These are phyloP conservation scores for Anisognathus igniventris DNA, from an alignment of 2,797 vertebrate genomes.

Conservation along the genomic window DNA sequence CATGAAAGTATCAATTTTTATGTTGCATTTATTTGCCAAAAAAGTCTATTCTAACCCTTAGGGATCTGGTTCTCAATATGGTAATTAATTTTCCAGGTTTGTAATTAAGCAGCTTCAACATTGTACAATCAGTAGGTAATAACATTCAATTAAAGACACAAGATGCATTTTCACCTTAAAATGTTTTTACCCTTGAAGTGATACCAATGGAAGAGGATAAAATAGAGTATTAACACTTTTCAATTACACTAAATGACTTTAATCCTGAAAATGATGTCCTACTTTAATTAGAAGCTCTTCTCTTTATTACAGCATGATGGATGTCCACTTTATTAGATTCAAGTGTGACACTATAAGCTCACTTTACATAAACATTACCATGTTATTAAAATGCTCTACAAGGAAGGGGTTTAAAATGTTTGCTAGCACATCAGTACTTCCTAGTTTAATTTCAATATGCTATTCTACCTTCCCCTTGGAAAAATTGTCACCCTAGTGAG, in stretches of 20 bases:
- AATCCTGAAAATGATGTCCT: constrained; percentile 86
- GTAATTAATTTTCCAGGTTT: constrained; percentile 77
- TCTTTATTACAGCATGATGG: constrained; percentile 81
- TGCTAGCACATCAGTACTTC: constrained; percentile 52
- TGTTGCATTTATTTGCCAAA: constrained; percentile 75
- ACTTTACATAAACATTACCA: constrained; percentile 83
- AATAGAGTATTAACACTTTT: constrained; percentile 86
- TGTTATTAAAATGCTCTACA: constrained; percentile 73
- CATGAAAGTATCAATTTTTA: constrained; percentile 71
- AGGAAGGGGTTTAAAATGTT: constrained; percentile 58
- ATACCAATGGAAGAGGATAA: constrained; percentile 82
- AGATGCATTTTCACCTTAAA: constrained; percentile 81
- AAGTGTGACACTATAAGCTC: constrained; percentile 81
- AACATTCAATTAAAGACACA: constrained; percentile 77
- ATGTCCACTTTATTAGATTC: constrained; percentile 88
- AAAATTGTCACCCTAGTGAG: constrained; percentile 16
- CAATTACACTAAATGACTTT: constrained; percentile 90
- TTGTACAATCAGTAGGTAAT: constrained; percentile 77
- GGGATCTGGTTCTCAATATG: constrained; percentile 67
- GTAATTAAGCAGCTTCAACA: constrained; percentile 79
- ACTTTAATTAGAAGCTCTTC: constrained; percentile 86
- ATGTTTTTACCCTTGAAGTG: constrained; percentile 79
- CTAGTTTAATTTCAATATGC: constrained; percentile 50
- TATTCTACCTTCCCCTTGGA: constrained; percentile 3
- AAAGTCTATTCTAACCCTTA: constrained; percentile 64